Conservation (phyloP, 2,888 invertebrate species). For the Chrysolina oricalcia region DNA sequence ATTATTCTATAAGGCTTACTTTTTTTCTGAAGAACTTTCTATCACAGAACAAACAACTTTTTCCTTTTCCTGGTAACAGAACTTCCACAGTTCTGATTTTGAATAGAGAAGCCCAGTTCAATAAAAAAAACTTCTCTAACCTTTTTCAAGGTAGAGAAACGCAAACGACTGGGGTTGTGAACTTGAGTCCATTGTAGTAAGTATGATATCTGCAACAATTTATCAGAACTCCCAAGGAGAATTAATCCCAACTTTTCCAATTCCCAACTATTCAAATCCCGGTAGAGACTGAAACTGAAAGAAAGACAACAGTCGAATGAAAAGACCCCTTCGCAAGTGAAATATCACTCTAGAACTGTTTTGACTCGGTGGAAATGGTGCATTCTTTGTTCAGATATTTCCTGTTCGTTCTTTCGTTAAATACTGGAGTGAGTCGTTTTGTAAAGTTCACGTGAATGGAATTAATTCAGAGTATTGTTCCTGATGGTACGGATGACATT, state of each 20-base stretch:
- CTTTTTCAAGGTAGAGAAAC: neutral
- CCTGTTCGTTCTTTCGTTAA: neutral
- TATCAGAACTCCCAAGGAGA: neutral
- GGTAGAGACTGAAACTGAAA: constrained; percentile 17
- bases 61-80: no score
- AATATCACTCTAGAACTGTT: constrained; percentile 18
- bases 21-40: no score
- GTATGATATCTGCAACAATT: neutral
- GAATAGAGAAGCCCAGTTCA: neutral
- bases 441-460: neutral
- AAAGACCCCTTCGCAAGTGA: constrained; percentile 8
- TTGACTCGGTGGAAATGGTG: constrained; percentile 13
- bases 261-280: neutral
- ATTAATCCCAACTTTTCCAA: neutral
- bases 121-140: neutral
- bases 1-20: no score
- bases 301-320: neutral
- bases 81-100: neutral
- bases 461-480: neutral
- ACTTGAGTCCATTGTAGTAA: constrained; percentile 4
- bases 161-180: neutral
- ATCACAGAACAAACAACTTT: no score
- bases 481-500: neutral
- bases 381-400: constrained; percentile 26
- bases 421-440: neutral